Base-by-base conservation (phyloP, 2,888 invertebrate species). In the Protophormia terraenovae region DNA sequence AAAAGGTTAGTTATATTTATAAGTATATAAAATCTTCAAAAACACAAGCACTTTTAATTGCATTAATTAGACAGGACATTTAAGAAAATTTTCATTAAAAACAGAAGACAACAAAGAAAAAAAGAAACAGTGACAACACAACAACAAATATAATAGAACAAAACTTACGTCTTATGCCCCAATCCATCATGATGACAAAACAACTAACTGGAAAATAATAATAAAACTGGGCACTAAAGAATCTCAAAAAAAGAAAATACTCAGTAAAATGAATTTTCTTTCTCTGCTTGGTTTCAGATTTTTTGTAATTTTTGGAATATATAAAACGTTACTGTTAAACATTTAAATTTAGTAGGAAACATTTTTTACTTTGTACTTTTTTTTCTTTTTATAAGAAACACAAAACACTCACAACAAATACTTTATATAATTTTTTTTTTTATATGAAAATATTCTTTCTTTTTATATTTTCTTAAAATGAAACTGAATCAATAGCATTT, bases 141-240 rank as follows among this genome's bases (percentile, higher is more conserved):
- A 38, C 16, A 29, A 5, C 3, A 47, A 16, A 8, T 2, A 53
- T n/a, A 47, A 12, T 10, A 45, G 8, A 27, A 8, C 1, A 50
- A 64, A 93, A 94, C 95, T 94, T 94, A 95, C 95, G 95, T 94
- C 95, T 94, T 89, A 95, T 95, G 88, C 95, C 95, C 95, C 95
- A 95, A 93, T 95, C 95, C 95, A 95, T 95, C 95, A 95, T 95
- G 90, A 93, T 94, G 77, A 38, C 69, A 55, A 82, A n/a, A 69
- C 86, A 86, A 87, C 83, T 83, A 86, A 58, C 66, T 66, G 67
- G 16, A 82, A 72, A 77, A 87, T 73, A 79, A 73, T 69, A 35
- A 60, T 53, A 55, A 29, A 47, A 62, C 19, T 38, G 83, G 75
- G 66, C 75, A 79, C 72, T 69, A 24, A 79, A 69, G n/a, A 29